Conservation (phyloP, 2,888 invertebrate genomes). For the Mesorhabditis sp. region DNA sequence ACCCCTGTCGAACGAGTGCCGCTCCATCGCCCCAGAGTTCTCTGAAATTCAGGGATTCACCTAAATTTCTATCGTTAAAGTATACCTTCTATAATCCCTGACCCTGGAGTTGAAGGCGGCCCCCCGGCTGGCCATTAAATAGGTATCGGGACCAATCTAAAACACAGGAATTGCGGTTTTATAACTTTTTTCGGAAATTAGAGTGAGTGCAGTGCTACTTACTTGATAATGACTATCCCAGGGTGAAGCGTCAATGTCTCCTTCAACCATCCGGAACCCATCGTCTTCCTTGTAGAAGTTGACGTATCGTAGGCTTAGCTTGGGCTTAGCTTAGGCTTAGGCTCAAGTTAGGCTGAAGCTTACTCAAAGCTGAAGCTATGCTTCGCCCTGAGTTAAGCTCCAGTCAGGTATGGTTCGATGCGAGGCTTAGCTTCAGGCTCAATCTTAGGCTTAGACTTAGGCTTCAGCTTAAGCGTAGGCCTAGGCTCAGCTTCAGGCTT, state of each 20-base stretch:
- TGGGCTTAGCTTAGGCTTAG: too few relatives aligned
- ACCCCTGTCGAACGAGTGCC: constrained; percentile 45
- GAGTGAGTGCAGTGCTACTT: too few relatives aligned
- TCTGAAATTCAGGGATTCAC: constrained; percentile 7
- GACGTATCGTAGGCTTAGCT: constrained; percentile 14
- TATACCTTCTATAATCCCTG: constrained; percentile 43
- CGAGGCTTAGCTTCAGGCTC: too few relatives aligned
- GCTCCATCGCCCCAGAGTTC: constrained; percentile 54
- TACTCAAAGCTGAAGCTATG: too few relatives aligned
- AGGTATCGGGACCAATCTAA: constrained; percentile 93
- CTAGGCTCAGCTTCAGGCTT: too few relatives aligned
- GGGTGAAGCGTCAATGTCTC: constrained; percentile 57
- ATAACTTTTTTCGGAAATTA: too few relatives aligned
- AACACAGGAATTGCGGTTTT: too few relatives aligned
- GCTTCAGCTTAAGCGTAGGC: too few relatives aligned
- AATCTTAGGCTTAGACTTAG: too few relatives aligned
- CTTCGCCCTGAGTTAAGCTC: too few relatives aligned
- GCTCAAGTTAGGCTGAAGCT: too few relatives aligned
- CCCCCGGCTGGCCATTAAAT: constrained; percentile 85
- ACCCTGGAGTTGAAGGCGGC: constrained; percentile 79
- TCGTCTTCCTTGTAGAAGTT: constrained; percentile 50
- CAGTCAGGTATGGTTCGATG: too few relatives aligned
- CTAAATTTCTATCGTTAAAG: neutral
- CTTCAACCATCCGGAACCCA: constrained; percentile 32
- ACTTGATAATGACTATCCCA: constrained; percentile 64